A percentile compares a stretch with the other conserved stretches of the same genome.
Conservation (phyloP, 2,888 invertebrate species). For the Philaethria dido region DNA sequence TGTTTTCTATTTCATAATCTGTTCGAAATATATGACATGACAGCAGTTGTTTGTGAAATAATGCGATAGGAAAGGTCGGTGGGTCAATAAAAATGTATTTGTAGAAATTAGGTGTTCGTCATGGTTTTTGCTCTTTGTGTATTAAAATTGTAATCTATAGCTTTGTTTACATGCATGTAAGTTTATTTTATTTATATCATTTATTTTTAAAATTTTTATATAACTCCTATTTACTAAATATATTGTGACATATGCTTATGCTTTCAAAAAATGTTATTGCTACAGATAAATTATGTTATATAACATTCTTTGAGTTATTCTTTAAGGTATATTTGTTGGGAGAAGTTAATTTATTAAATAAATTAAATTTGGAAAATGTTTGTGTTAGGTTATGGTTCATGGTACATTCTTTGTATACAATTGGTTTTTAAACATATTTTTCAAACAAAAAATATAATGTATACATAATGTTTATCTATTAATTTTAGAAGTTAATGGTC, state of each 20-base stretch:
- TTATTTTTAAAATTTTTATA: conserved; percentile 35
- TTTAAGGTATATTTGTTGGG: background rate
- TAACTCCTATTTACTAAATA: conserved; percentile 25
- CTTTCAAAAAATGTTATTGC: conserved; percentile 32
- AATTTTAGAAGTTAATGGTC: background rate
- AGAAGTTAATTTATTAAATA: background rate
- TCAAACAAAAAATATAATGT: too few species aligned
- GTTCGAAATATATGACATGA: conserved; percentile 16
- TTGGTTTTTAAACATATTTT: too few species aligned
- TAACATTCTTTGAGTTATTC: conserved; percentile 20
- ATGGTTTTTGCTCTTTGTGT: conserved; percentile 77
- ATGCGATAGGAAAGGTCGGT: conserved; percentile 62
- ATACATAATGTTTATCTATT: background rate
- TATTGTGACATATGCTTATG: conserved; percentile 40
- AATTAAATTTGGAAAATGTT: conserved; percentile 1
- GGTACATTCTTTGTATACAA: background rate
- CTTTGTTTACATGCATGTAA: conserved; percentile 69
- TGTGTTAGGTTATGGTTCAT: conserved; percentile 6
- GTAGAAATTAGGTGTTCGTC: conserved; percentile 63
- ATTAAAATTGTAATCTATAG: conserved; percentile 57
- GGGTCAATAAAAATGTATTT: conserved; percentile 69
- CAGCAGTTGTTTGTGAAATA: conserved; percentile 30
- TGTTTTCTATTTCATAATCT: conserved; percentile 3
- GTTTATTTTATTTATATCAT: conserved; percentile 52
- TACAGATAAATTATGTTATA: conserved; percentile 24